Percentiles rank a stretch among this genome's conserved stretches.
phyloP scores from a whole-genome alignment of 1,140 invertebrate species.

The Marisa cornuarietis region DNA sequence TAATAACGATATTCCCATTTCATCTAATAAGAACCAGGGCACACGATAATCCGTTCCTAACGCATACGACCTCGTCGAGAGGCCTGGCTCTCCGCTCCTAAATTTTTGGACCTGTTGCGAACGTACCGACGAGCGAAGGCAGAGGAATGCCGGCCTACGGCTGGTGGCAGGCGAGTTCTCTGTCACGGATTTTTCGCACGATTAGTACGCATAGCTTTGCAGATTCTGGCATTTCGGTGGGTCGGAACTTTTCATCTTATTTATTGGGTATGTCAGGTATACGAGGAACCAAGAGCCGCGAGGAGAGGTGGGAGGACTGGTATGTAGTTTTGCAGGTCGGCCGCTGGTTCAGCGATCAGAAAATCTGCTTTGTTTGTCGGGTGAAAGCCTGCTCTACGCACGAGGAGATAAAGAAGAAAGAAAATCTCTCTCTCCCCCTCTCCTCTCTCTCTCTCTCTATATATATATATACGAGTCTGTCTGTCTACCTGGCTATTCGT shows the following conservation, averaged over 20 bases:
- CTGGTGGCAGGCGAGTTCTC: slow-evolving; percentile 5
- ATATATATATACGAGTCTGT: too few species aligned
- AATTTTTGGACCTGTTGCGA: not conserved
- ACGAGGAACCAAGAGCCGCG: slow-evolving; percentile 3
- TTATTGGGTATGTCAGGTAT: slow-evolving; percentile 21
- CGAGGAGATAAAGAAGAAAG: too few species aligned
- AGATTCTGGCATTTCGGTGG: not conserved
- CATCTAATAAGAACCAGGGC: not conserved
- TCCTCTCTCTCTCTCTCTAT: too few species aligned
- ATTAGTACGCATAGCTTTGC: slow-evolving; percentile 10
- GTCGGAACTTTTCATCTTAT: slow-evolving; percentile 18
- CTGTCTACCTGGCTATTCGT: too few species aligned
- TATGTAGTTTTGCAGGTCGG: not conserved
- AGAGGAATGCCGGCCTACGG: slow-evolving; percentile 6
- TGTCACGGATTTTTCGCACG: slow-evolving; percentile 20
- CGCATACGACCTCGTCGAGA: not conserved
- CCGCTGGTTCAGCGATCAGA: not conserved
- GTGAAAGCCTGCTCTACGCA: too few species aligned
- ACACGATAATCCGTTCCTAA: not conserved
- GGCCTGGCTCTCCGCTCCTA: not conserved
- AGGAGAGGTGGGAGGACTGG: not conserved
- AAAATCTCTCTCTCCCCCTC: too few species aligned
- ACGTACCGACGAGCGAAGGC: slow-evolving; percentile 1
- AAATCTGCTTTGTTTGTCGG: too few species aligned
- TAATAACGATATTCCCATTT: too few species aligned